Base-by-base conservation (phyloP, 2,797 vertebrate species). In the Cryptoblepharus egeriae region DNA sequence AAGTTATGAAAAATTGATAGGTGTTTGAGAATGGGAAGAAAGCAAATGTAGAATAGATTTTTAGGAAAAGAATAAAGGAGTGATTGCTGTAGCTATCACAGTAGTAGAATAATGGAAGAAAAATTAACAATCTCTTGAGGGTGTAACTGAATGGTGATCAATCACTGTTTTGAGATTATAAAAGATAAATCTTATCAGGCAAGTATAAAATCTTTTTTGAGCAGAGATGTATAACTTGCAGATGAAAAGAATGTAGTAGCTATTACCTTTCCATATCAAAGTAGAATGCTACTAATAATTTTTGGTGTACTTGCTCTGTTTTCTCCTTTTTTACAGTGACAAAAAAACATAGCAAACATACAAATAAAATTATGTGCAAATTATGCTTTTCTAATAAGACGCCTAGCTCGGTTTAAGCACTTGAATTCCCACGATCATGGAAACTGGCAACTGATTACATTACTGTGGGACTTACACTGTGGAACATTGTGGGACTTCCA, bases 21-120 rank as follows among this genome's bases (percentile, higher is more conserved):
- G 16, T 32, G 39, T 32, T 72, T 30, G 18, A 42, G 35, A 84
- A 75, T 82, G 35, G 1, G 13, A 70, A 28, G 3, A 58, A 64
- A 68, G 65, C 75, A 80, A 11, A 0, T 63, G 11, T 76, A 26
- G 78, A 73, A 6, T 32, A 64, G 72, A 30, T 75, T 7, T 68
- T 82, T 64, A 81, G 30, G 84, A 72, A 63, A 82, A 9, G 60
- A 74, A 88, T 77, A 77, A 58, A 74, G 68, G 88, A 26, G 6
- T 58, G 57, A 81, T n/a, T 6, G 13, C 0, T 64, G 18, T 35
- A 77, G 67, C 42, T 67, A 30, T 18, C 45, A 37, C 8, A 72
- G 39, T 0, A n/a, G 28, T 39, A 79, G 64, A 89, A 85, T 16
- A 83, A 72, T 26, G 68, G 28, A 87, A 63, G 2, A 80, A 65